phyloP scores from a whole-genome alignment of 92 coral and sea anemone species.

The Epizoanthus stellaris region DNA sequence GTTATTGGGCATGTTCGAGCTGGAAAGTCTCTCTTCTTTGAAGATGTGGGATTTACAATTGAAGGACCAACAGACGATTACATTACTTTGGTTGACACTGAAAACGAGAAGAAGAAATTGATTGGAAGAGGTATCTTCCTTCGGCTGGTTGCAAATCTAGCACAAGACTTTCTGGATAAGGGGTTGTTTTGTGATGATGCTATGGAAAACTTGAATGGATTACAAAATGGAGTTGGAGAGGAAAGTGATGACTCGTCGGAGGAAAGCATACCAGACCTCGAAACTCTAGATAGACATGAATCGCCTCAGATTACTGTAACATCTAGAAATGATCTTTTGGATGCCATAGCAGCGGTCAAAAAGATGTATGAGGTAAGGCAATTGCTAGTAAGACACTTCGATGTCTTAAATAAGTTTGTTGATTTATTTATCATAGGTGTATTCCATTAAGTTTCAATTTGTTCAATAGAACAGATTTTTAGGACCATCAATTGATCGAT shows the following conservation, averaged over 20 bases:
- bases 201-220: neutral
- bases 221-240: neutral
- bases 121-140: slow-evolving; percentile 5
- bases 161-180: neutral
- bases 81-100: neutral
- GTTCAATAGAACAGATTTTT: too few species aligned
- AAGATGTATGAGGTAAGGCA: neutral
- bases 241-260: neutral
- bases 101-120: neutral
- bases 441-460: too few species aligned
- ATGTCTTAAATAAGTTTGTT: too few species aligned
- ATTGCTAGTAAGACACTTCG: too few species aligned
- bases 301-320: neutral
- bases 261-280: neutral
- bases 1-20: neutral
- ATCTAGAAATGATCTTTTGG: neutral
- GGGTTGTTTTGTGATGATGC: neutral
- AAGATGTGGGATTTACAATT: neutral
- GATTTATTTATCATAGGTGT: too few species aligned
- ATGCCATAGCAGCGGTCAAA: neutral
- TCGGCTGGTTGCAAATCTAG: neutral
- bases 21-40: slow-evolving; percentile 3
- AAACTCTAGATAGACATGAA: neutral
- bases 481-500: too few species aligned
- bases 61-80: neutral